These are phyloP conservation scores for Bostrychus sinensis DNA, from an alignment of 2,113 vertebrate genomes.

Conservation along the genomic window DNA sequence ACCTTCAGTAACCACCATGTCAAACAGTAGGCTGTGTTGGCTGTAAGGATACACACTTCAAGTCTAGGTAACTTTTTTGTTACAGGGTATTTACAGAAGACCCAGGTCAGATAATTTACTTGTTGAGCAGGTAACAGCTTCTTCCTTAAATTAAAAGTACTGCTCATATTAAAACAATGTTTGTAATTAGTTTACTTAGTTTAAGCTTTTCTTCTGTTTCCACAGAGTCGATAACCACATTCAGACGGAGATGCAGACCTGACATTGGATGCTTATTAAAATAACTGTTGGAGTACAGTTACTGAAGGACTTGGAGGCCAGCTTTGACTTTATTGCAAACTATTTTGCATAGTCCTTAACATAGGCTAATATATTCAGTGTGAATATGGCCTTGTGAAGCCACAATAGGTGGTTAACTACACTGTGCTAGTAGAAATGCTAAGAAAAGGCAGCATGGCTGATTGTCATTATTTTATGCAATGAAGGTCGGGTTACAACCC, in stretches of 20 bases:
- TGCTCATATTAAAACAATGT: not conserved
- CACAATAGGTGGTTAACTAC: not conserved
- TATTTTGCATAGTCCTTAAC: conserved; percentile 14
- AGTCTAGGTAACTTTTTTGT: conserved; percentile 18
- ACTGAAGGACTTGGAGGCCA: conserved; percentile 13
- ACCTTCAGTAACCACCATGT: too few relatives aligned
- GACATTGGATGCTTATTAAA: conserved; percentile 29
- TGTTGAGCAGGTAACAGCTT: conserved; percentile 73
- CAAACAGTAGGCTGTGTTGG: too few relatives aligned
- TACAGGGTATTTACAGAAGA: conserved; percentile 75
- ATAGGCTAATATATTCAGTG: conserved; percentile 5
- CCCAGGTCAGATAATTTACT: conserved; percentile 77
- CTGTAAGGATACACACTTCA: not conserved
- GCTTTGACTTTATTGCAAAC: not conserved
- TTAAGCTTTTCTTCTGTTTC: not conserved
- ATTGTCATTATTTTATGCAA: not conserved
- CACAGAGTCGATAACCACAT: conserved; percentile 40
- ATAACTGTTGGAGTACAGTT: conserved; percentile 20
- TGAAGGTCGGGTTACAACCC: not conserved
- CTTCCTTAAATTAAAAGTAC: not conserved
- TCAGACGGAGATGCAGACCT: conserved; percentile 50
- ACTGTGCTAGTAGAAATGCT: too few relatives aligned
- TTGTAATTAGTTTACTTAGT: not conserved
- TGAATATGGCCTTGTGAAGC: not conserved
- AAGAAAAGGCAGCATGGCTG: not conserved